phyloP scores from a whole-genome alignment of 2,888 invertebrate genomes.

The Syritta pipiens region DNA sequence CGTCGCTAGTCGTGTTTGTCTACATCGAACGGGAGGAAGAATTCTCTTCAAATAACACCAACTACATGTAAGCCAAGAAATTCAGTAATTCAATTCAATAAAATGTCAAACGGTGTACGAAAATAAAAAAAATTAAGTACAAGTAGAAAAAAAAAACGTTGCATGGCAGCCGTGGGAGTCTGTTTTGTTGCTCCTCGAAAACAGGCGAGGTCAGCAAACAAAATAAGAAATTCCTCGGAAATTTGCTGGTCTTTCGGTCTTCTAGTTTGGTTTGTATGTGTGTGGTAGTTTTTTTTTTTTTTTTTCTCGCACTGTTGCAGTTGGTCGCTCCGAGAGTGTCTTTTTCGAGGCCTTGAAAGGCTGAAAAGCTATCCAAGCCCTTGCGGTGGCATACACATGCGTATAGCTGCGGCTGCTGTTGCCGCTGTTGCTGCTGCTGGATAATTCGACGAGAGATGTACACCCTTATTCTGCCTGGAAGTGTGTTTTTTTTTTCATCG shows the following conservation, averaged over 20 bases:
- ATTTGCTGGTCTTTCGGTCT: background rate
- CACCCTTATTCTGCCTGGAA: no score
- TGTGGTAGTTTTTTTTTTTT: background rate
- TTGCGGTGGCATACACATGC: no score
- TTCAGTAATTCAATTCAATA: constrained; percentile 3
- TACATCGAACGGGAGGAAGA: no score
- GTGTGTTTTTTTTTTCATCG: no score
- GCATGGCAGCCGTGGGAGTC: no score
- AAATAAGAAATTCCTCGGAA: constrained; percentile 7
- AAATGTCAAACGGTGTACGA: constrained; percentile 11
- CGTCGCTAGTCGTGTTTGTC: background rate
- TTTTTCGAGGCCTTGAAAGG: no score
- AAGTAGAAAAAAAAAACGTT: constrained; percentile 9
- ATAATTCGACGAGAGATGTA: no score
- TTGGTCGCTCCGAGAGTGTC: no score
- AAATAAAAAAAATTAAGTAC: no score
- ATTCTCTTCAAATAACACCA: background rate
- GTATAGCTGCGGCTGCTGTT: no score
- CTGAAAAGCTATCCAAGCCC: background rate
- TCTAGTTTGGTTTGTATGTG: background rate
- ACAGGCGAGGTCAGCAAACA: constrained; percentile 53
- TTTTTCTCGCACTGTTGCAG: background rate
- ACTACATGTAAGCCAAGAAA: no score
- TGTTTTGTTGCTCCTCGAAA: constrained; percentile 21
- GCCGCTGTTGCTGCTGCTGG: no score